These are phyloP conservation scores for Arctocebus calabarensis DNA, from an alignment of 2,797 vertebrate species.

Conservation along the genomic window DNA sequence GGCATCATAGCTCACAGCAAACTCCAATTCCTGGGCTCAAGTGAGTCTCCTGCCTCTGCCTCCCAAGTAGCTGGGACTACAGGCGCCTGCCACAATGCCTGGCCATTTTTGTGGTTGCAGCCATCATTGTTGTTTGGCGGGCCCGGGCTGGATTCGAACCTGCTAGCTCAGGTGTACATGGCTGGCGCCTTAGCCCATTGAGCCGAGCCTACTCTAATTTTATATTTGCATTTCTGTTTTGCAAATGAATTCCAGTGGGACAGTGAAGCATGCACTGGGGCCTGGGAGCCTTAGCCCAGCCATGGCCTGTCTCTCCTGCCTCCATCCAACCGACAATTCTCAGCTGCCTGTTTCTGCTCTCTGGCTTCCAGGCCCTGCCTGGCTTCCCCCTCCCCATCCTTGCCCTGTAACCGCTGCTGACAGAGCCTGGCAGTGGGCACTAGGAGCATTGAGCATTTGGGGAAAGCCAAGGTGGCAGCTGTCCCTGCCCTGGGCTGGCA, in stretches of 20 bases:
- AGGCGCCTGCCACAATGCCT: too few species aligned
- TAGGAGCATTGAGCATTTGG: neutral
- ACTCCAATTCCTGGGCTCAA: too few species aligned
- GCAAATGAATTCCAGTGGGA: neutral
- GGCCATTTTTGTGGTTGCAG: too few species aligned
- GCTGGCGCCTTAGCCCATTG: too few species aligned
- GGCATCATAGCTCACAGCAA: too few species aligned
- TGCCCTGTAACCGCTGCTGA: neutral
- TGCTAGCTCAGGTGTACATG: too few species aligned
- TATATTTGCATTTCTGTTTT: neutral
- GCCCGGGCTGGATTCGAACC: too few species aligned
- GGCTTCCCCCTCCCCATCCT: neutral
- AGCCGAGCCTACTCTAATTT: too few species aligned
- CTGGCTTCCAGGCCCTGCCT: neutral
- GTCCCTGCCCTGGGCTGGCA: neutral
- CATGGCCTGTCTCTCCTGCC: neutral
- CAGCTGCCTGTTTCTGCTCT: neutral
- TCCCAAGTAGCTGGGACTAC: too few species aligned
- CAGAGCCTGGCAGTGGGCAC: neutral
- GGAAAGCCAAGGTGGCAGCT: neutral
- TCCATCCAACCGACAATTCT: neutral
- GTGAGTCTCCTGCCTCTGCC: too few species aligned
- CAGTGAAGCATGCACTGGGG: rapidly evolving
- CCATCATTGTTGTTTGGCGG: too few species aligned
- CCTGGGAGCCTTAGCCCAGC: neutral